Conservation (phyloP, 2,888 invertebrate genomes). For the Liodrosophila aerea region DNA sequence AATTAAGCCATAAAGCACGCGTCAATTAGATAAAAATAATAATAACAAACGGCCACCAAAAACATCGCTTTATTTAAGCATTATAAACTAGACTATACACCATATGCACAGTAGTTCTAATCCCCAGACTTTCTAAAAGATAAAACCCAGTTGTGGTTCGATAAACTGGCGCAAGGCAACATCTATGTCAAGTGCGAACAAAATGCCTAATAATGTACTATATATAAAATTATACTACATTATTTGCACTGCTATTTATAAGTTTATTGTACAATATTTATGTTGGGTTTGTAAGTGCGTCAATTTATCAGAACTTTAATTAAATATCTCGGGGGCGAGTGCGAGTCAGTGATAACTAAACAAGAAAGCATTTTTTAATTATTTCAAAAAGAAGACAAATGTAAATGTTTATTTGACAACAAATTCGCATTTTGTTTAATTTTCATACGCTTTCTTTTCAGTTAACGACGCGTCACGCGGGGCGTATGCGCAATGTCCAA, state of each 20-base stretch:
- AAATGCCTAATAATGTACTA: too few species aligned
- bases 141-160: too few species aligned
- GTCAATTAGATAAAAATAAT: slow-evolving; percentile 53
- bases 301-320: slow-evolving; percentile 54
- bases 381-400: slow-evolving; percentile 39
- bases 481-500: slow-evolving; percentile 52
- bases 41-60: slow-evolving; percentile 1
- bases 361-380: slow-evolving; percentile 68
- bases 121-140: slow-evolving; percentile 3
- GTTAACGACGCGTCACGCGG: slow-evolving; percentile 33
- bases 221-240: not conserved
- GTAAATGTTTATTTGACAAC: slow-evolving; percentile 10
- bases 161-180: too few species aligned
- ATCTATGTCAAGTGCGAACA: too few species aligned
- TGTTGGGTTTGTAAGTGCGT: slow-evolving; percentile 38
- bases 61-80: slow-evolving; percentile 5
- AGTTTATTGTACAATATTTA: not conserved
- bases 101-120: slow-evolving; percentile 8
- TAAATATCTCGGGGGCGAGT: slow-evolving; percentile 26
- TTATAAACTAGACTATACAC: slow-evolving; percentile 18
- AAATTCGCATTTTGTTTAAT: slow-evolving; percentile 16
- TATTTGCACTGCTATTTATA: too few species aligned
- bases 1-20: slow-evolving; percentile 9
- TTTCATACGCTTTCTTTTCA: slow-evolving; percentile 24
- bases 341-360: slow-evolving; percentile 48